These are phyloP conservation scores for Percopsis transmontana DNA, from an alignment of 2,113 vertebrate species.

Conservation along the genomic window DNA sequence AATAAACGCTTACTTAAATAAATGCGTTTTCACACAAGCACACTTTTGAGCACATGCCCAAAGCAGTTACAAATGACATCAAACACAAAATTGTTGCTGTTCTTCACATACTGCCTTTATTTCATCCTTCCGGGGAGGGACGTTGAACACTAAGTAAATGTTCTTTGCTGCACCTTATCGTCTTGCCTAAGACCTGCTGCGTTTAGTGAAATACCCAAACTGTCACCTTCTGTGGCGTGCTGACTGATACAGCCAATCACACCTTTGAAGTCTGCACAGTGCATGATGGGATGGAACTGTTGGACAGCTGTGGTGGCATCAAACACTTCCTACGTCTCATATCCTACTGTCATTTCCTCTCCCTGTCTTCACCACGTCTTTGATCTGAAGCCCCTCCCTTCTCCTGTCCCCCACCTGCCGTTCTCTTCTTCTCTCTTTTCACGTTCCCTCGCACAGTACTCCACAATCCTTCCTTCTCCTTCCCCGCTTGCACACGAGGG, in stretches of 20 bases:
- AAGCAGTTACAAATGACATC: no score
- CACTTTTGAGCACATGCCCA: no score
- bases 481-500: background rate
- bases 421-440: background rate
- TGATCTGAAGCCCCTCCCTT: background rate
- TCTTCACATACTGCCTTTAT: background rate
- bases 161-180: constrained; percentile 2
- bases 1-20: no score
- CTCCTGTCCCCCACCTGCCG: background rate
- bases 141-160: background rate
- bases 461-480: background rate
- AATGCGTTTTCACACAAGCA: no score
- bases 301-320: background rate
- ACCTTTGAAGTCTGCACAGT: background rate
- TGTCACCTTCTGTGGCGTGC: no score
- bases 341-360: background rate
- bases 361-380: background rate
- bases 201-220: no score
- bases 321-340: no score
- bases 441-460: background rate
- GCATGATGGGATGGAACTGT: background rate
- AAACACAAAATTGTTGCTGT: no score
- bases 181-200: background rate
- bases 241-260: background rate
- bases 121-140: no score